Evolutionary conservation across 1,140 invertebrate genomes (phyloP).

Genomic region (Mamestra configurata): DNA sequence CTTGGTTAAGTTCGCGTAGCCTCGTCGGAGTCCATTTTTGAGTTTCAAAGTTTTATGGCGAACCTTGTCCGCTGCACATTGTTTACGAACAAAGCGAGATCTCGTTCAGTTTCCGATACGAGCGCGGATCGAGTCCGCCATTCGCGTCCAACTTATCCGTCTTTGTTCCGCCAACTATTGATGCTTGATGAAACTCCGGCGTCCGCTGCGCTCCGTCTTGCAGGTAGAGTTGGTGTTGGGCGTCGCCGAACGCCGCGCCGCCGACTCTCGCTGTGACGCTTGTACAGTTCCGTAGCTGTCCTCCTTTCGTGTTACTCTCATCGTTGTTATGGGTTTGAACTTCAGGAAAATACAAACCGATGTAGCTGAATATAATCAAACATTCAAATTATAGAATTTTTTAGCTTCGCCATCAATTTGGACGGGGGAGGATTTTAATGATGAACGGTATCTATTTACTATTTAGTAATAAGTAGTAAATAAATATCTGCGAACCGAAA

Average conservation of each 20-base stretch:
- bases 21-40: constrained; percentile 64
- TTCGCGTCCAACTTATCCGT: constrained; percentile 75
- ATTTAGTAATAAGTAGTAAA: too few species aligned
- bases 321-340: not conserved
- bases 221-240: constrained; percentile 46
- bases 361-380: too few species aligned
- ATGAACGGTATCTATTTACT: too few species aligned
- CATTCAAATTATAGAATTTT: too few species aligned
- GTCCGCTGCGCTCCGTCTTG: constrained; percentile 49
- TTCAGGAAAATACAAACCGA: not conserved
- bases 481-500: too few species aligned
- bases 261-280: not conserved
- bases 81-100: constrained; percentile 81
- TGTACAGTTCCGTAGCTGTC: constrained; percentile 26
- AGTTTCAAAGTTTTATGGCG: constrained; percentile 72
- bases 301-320: not conserved
- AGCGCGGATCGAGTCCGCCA: constrained; percentile 67
- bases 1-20: constrained; percentile 28
- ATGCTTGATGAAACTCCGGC: constrained; percentile 73
- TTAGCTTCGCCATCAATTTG: too few species aligned
- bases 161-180: constrained; percentile 80
- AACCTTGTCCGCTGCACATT: constrained; percentile 74
- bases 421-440: too few species aligned
- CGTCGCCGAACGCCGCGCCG: not conserved
- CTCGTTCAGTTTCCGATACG: constrained; percentile 70